Evolutionary conservation across 2,888 invertebrate species (phyloP).

Genomic region (Dusona sp.): DNA sequence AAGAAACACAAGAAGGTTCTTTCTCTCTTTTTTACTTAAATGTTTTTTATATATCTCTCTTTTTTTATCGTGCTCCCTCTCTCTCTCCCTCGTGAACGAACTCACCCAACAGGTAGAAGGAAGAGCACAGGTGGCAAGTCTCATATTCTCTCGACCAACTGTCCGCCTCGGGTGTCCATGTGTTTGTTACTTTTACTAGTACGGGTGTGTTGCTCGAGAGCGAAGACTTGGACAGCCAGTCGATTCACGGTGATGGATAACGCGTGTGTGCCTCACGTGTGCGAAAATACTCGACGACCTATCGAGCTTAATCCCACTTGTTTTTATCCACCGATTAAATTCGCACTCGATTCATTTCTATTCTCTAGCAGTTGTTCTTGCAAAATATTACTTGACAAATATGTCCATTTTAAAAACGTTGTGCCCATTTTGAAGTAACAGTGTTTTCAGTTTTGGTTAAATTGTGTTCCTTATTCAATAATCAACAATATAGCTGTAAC

Average conservation of each 20-base stretch:
- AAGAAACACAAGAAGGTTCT: conserved; percentile 65
- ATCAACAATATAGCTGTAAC: not conserved
- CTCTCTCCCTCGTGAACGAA: conserved; percentile 35
- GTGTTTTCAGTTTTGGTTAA: not conserved
- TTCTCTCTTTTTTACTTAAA: conserved; percentile 55
- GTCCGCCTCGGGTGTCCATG: conserved; percentile 48
- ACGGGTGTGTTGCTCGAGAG: conserved; percentile 67
- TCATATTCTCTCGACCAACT: conserved; percentile 74
- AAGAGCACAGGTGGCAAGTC: conserved; percentile 78
- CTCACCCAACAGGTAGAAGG: conserved; percentile 77
- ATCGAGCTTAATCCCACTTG: conserved; percentile 5
- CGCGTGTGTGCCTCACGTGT: conserved; percentile 67
- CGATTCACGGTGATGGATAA: conserved; percentile 77
- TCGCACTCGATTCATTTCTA: conserved; percentile 7
- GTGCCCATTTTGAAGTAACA: not conserved
- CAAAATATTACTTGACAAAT: not conserved
- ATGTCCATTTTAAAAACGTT: not conserved
- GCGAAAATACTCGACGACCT: conserved; percentile 23
- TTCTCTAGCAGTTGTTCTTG: not conserved
- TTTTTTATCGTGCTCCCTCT: conserved; percentile 39
- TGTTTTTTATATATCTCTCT: conserved; percentile 65
- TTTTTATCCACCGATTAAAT: not conserved
- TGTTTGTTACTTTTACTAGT: conserved; percentile 45
- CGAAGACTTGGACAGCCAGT: conserved; percentile 74
- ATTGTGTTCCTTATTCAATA: too few species aligned